These are phyloP conservation scores for Pontoporia blainvillei DNA, from an alignment of 2,113 vertebrate genomes.

Conservation along the genomic window DNA sequence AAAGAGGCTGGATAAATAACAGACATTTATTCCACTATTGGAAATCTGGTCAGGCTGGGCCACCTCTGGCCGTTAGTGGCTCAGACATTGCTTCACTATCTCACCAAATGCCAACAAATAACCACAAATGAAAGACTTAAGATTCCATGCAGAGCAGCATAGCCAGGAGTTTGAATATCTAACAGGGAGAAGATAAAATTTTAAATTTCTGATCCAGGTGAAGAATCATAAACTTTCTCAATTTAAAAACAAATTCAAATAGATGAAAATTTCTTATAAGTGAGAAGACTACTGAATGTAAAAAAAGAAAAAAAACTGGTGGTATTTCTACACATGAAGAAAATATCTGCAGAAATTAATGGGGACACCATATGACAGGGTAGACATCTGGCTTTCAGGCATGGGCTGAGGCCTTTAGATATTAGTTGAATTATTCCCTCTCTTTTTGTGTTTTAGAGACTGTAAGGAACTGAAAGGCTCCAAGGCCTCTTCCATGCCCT, in stretches of 20 bases:
- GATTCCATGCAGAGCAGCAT: slow-evolving; percentile 19
- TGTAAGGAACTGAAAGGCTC: background rate
- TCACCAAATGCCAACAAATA: slow-evolving; percentile 46
- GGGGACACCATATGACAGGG: background rate
- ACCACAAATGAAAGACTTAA: slow-evolving; percentile 45
- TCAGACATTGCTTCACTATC: slow-evolving; percentile 42
- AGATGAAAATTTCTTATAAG: background rate
- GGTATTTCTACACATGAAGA: background rate
- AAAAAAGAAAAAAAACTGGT: background rate
- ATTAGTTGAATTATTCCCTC: background rate
- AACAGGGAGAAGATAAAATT: background rate
- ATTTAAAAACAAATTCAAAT: slow-evolving; percentile 7
- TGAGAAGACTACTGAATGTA: background rate
- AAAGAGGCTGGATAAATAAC: slow-evolving; percentile 39
- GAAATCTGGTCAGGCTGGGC: background rate
- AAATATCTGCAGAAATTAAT: slow-evolving; percentile 13
- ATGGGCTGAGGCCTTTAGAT: background rate
- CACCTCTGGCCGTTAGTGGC: background rate
- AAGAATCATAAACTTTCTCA: background rate
- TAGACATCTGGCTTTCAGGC: background rate
- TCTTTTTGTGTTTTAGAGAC: background rate
- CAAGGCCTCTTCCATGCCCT: background rate
- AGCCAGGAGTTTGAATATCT: background rate
- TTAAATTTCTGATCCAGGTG: background rate
- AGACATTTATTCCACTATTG: slow-evolving; percentile 44